Evolutionary conservation across 2,113 vertebrate genomes (phyloP), one percentile per base, ranked within the genome.

Genomic region (Triplophysa rosa): DNA sequence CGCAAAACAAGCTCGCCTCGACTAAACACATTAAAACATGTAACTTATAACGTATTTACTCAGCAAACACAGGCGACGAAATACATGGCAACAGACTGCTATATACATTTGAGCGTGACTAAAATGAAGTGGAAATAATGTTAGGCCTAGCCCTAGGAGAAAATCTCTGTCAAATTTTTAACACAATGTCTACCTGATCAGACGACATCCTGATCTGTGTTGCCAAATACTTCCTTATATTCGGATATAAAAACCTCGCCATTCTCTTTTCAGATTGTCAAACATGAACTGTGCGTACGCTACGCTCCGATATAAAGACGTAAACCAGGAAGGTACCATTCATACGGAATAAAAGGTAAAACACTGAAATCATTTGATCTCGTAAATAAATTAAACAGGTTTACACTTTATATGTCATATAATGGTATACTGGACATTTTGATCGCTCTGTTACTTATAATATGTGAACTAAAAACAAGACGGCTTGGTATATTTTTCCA

Each of bases 131-230:
- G 19, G 8, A 58, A 58, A 21, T 8, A 58, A 21, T n/a, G n/a
- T 21, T 16, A 58, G 7, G 54, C 16, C 16, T 52, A 52, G 1
- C 17, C 16, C 4, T 17, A 17, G 4, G 3, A 52, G 49, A 52
- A 52, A 17, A 52, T 7, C 5, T 52, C 14, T 0, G 7, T 19
- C 54, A 21, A 8, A 2, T 19, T 14, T 8, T 37, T 1, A 24
- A 16, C 17, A 5, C 73, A 14, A 19, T 40, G 56, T 63, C 82
- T 91, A 93, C 92, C 92, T 94, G 91, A 19, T 93, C 91, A 0
- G 92, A 91, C 7, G 90, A 86, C 91, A 92, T 92, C 85, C 93
- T 87, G 73, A 90, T 82, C 77, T 93, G 90, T 26, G 87, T 87
- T 21, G 59, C 76, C 70, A 92, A 33, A 71, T 90, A 86, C 69